Evolutionary conservation across 2,888 invertebrate species (phyloP).

Genomic region (Alcis repandata): DNA sequence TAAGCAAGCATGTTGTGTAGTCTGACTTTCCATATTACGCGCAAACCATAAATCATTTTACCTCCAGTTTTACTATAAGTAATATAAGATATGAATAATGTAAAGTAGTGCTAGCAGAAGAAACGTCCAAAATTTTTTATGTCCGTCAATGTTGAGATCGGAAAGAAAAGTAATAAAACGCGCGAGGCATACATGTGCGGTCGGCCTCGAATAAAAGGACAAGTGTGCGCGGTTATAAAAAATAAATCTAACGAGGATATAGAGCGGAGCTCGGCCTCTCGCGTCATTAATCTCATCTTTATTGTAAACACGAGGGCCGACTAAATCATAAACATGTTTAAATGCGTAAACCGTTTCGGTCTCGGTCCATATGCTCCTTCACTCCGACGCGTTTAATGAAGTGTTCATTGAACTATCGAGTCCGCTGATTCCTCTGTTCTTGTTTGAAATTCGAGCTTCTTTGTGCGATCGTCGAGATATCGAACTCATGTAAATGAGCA

Average conservation of each 20-base stretch:
- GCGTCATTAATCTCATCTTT: constrained; percentile 79
- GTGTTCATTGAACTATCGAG: constrained; percentile 55
- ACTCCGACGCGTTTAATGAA: constrained; percentile 62
- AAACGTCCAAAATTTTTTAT: constrained; percentile 59
- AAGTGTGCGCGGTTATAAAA: constrained; percentile 57
- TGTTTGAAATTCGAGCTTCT: constrained; percentile 30
- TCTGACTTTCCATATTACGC: constrained; percentile 18
- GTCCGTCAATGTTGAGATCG: constrained; percentile 59
- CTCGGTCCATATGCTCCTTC: constrained; percentile 54
- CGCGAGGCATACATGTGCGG: constrained; percentile 66
- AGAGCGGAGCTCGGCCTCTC: constrained; percentile 62
- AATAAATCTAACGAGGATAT: constrained; percentile 75
- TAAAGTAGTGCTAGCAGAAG: constrained; percentile 49
- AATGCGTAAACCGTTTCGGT: constrained; percentile 44
- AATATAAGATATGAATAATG: constrained; percentile 53
- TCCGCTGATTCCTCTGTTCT: constrained; percentile 16
- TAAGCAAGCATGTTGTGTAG: not conserved
- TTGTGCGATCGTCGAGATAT: constrained; percentile 25
- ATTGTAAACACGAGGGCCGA: constrained; percentile 78
- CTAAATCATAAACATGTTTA: constrained; percentile 81
- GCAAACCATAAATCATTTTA: constrained; percentile 37
- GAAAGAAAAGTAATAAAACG: constrained; percentile 73
- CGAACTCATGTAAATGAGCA: constrained; percentile 25
- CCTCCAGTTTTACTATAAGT: constrained; percentile 40
- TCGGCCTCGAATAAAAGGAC: constrained; percentile 73